A percentile compares a stretch with the other conserved stretches of the same genome.
These are phyloP conservation scores for Sinohyriopsis cumingii DNA, from an alignment of 2,888 invertebrate species.

Conservation along the genomic window DNA sequence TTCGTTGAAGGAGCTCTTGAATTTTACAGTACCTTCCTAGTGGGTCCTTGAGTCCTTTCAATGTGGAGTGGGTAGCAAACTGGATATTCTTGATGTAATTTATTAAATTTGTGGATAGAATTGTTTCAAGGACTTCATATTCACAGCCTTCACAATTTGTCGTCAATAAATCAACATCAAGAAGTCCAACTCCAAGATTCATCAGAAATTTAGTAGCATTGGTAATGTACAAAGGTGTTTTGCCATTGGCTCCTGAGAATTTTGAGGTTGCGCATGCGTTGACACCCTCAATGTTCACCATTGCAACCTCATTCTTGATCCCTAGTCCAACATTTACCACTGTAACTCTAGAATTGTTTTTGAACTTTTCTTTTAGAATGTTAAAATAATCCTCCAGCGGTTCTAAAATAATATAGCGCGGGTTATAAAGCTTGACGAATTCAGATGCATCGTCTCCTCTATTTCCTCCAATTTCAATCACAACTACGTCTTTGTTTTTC, in stretches of 20 bases:
- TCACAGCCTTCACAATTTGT: constrained; percentile 48
- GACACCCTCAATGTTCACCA: constrained; percentile 32
- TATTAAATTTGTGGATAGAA: constrained; percentile 27
- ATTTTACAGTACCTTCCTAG: constrained; percentile 35
- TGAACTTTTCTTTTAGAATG: too few species aligned
- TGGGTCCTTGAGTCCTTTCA: constrained; percentile 18
- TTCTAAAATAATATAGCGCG: too few species aligned
- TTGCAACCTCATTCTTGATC: constrained; percentile 26
- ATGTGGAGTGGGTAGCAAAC: constrained; percentile 34
- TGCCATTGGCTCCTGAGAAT: constrained; percentile 25
- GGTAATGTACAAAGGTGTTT: constrained; percentile 23
- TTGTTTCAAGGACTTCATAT: constrained; percentile 34
- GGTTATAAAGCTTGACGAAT: too few species aligned
- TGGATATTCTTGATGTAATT: constrained; percentile 38
- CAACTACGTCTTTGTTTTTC: too few species aligned
- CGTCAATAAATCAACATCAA: constrained; percentile 37
- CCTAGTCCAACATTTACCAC: constrained; percentile 38
- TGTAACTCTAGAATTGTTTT: constrained; percentile 17
- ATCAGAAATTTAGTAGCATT: constrained; percentile 36
- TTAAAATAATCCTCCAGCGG: too few species aligned
- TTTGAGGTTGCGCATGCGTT: constrained; percentile 41
- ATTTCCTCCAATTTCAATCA: too few species aligned
- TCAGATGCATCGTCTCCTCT: too few species aligned
- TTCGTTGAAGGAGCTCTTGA: constrained; percentile 34
- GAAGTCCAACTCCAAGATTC: constrained; percentile 33